Evolutionary conservation across 2,797 vertebrate species (phyloP), one percentile per base, ranked within the genome.

Genomic region (Rhynchotus rufescens): DNA sequence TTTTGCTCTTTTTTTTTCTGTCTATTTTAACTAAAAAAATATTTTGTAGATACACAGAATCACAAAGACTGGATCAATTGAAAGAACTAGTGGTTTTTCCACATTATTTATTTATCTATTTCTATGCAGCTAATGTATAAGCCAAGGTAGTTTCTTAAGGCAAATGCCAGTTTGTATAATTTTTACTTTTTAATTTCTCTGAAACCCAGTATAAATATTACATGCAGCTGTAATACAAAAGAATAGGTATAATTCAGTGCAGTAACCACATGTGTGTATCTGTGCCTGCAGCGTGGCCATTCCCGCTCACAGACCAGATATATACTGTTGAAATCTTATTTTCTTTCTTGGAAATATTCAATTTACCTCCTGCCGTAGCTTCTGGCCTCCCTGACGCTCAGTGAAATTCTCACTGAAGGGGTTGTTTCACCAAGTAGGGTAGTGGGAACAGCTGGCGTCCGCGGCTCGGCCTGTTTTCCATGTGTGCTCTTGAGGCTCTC

Each of bases 381-480:
- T 60, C 34, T 78, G 42, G 20, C 77, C n/a, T 73, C 61, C 61
- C 20, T 47, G 38, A n/a, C 0, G 1, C 14, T 51, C 15, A 26
- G 32, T 64, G 30, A 34, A 30, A 56, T 26, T 3, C 14, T 67
- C 40, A 20, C n/a, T 10, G 71, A 40, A 60, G 42, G 9, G n/a
- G 36, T 67, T 2, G 1, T 80, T 77, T 62, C 69, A 61, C 57
- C 49, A 64, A 49, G 73, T 28, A 28, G 71, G 36, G 64, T 61
- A 73, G 38, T 1, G 4, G 10, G 54, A 25, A 85, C 26, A 1
- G 0, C 54, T 68, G 38, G 36, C 47, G 32, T 51, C 34, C 15
- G 40, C 49, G 2, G 0, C 12, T 2, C 16, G 1, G 0, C 7
- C 1, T 2, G 6, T 20, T 57, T 74, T 84, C 7, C 32, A 14